Percentiles rank a stretch among this genome's conserved stretches.
These are phyloP conservation scores for Antechinus flavipes DNA, from an alignment of 2,113 vertebrate species.

Conservation along the genomic window DNA sequence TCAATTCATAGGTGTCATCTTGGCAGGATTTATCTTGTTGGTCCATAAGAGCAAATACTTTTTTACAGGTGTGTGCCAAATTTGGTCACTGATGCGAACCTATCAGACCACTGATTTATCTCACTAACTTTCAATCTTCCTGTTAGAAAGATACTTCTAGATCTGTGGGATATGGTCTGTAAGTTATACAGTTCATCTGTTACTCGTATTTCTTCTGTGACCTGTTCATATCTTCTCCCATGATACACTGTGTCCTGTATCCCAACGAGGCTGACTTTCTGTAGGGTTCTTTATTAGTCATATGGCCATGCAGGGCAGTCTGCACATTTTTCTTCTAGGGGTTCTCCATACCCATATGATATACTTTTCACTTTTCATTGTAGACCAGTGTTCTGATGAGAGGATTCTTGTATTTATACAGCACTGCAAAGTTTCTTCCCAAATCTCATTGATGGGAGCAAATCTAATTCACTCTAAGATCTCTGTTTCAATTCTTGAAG, in stretches of 20 bases:
- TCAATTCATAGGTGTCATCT: neutral
- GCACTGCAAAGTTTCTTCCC: neutral
- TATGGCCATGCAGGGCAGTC: no score
- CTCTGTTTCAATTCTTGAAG: neutral
- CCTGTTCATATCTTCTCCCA: no score
- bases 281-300: no score
- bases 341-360: neutral
- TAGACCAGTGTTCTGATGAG: neutral
- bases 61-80: neutral
- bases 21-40: neutral
- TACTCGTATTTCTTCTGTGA: no score
- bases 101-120: no score
- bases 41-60: neutral
- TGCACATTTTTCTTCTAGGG: no score
- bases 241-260: no score
- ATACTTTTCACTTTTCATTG: neutral
- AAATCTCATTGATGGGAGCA: neutral
- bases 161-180: no score
- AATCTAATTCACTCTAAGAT: neutral
- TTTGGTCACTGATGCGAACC: neutral
- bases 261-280: no score
- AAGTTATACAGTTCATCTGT: no score
- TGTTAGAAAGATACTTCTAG: no score
- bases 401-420: neutral
- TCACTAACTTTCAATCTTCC: no score